Evolutionary conservation across 2,113 vertebrate genomes (phyloP).

Genomic region (Salvelinus sp.): DNA sequence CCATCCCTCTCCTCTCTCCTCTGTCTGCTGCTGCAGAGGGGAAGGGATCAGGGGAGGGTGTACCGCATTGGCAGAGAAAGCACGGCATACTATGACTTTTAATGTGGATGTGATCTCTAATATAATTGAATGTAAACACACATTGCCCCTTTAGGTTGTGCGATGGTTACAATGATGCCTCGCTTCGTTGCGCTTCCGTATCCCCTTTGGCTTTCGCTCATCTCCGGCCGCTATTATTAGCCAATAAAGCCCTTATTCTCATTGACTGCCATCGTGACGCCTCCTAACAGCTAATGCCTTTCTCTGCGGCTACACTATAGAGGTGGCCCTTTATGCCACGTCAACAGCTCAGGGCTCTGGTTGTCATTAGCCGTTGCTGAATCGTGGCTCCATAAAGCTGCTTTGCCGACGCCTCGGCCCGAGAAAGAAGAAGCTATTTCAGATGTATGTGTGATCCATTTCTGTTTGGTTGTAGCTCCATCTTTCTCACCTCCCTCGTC

Average conservation of each 20-base stretch:
- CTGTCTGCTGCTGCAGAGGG: background rate
- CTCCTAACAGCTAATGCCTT: constrained; percentile 1
- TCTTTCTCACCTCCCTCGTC: background rate
- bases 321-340: constrained; percentile 7
- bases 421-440: background rate
- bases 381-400: constrained; percentile 1
- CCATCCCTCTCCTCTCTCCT: background rate
- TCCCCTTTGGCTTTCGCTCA: background rate
- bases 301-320: background rate
- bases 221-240: background rate
- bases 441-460: background rate
- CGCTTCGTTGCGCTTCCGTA: background rate
- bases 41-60: too few relatives aligned
- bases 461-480: background rate
- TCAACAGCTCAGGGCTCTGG: constrained; percentile 10
- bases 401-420: background rate
- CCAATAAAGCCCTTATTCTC: background rate
- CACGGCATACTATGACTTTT: too few relatives aligned
- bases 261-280: constrained; percentile 9
- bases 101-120: too few relatives aligned
- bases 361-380: constrained; percentile 4
- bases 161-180: too few relatives aligned
- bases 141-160: too few relatives aligned
- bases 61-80: too few relatives aligned
- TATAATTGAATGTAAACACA: too few relatives aligned